These are phyloP conservation scores for Elephas maximus DNA, from an alignment of 2,113 vertebrate species.

Conservation along the genomic window DNA sequence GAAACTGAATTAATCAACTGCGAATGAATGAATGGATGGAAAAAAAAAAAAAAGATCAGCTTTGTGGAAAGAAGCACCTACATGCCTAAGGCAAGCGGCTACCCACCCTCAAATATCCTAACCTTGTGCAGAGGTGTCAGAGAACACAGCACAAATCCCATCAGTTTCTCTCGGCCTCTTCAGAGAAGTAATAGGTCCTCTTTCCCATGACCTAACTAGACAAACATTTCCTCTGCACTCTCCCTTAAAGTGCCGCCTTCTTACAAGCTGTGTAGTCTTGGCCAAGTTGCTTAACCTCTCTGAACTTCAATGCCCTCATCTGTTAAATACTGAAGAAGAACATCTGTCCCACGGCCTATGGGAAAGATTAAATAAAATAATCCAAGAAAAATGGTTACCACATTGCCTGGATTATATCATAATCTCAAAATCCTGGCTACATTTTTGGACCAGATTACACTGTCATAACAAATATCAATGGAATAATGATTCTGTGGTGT, in stretches of 20 bases:
- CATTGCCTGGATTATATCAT: neutral
- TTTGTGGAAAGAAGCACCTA: neutral
- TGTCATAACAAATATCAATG: neutral
- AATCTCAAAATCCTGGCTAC: conserved; percentile 16
- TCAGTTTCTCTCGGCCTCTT: neutral
- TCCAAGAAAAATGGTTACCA: conserved; percentile 35
- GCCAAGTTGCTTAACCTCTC: conserved; percentile 25
- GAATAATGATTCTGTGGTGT: neutral
- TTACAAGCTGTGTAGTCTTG: neutral
- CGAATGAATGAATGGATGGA: neutral
- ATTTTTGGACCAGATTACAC: conserved; percentile 19
- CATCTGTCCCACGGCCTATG: neutral
- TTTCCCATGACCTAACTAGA: neutral
- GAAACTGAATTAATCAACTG: conserved; percentile 3
- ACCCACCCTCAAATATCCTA: neutral
- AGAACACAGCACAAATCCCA: neutral
- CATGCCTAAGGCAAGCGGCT: neutral
- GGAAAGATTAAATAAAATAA: conserved; percentile 25
- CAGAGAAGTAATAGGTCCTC: neutral
- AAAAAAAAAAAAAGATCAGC: neutral
- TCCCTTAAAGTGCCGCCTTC: neutral
- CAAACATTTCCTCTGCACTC: neutral
- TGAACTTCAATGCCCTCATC: neutral
- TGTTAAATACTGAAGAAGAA: conserved; percentile 33
- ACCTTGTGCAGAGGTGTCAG: neutral